These are phyloP conservation scores for Mesaphorura yosii DNA, from an alignment of 1,140 invertebrate genomes.

Conservation along the genomic window DNA sequence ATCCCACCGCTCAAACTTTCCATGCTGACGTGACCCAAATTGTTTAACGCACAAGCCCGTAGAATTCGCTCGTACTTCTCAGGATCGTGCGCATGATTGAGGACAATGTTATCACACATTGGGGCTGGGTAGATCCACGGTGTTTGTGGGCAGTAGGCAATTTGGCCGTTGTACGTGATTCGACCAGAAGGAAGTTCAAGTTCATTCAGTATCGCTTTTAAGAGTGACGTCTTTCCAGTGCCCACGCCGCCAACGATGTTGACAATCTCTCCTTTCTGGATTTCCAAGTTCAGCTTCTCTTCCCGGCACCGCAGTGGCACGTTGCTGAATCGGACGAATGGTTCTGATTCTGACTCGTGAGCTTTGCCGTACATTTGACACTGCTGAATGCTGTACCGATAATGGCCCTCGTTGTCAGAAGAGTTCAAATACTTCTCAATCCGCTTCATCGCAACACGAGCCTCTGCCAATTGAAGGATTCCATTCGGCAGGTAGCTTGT, in stretches of 20 bases:
- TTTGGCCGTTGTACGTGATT: background rate
- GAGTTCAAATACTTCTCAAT: background rate
- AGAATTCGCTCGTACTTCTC: background rate
- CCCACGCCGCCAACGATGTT: background rate
- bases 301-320: background rate
- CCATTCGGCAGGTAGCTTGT: background rate
- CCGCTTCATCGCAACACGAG: background rate
- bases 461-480: background rate
- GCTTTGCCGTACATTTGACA: background rate
- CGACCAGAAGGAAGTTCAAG: background rate
- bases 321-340: background rate
- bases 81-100: background rate
- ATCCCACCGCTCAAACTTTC: constrained; percentile 76
- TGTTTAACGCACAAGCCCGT: background rate
- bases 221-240: background rate
- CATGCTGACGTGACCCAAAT: background rate
- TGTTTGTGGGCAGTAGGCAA: background rate
- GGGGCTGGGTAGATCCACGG: background rate
- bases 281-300: background rate
- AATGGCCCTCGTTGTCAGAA: background rate
- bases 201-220: background rate
- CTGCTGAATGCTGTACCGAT: background rate
- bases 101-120: constrained; percentile 1
- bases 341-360: background rate
- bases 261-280: background rate